Evolutionary conservation across 2,797 vertebrate species (phyloP).

Genomic region (Molossus molossus): DNA sequence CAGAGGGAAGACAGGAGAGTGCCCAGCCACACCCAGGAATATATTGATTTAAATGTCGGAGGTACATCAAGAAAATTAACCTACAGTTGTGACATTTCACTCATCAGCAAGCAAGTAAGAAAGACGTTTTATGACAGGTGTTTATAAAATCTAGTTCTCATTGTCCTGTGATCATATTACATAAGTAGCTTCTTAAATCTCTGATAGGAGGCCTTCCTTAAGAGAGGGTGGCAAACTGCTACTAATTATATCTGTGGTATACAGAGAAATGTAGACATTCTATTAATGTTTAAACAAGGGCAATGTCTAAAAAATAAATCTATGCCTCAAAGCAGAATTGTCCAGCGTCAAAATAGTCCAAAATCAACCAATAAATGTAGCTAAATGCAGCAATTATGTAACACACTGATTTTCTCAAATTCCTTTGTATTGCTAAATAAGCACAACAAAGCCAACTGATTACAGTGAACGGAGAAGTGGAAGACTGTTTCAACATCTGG

Average conservation of each 20-base stretch:
- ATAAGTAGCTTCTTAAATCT: slow-evolving; percentile 29
- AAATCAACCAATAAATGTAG: slow-evolving; percentile 78
- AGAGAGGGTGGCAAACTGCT: neutral
- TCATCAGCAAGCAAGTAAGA: neutral
- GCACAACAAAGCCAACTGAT: slow-evolving; percentile 85
- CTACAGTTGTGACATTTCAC: neutral
- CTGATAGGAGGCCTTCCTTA: slow-evolving; percentile 29
- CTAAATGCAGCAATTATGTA: slow-evolving; percentile 82
- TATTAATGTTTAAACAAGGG: slow-evolving; percentile 77
- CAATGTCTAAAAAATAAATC: slow-evolving; percentile 74
- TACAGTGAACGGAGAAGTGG: slow-evolving; percentile 77
- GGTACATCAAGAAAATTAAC: neutral
- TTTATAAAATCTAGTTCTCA: slow-evolving; percentile 6
- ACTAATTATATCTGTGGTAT: slow-evolving; percentile 53
- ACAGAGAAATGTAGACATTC: slow-evolving; percentile 75
- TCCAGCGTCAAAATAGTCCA: slow-evolving; percentile 73
- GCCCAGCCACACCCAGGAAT: neutral
- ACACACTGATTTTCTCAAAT: slow-evolving; percentile 82
- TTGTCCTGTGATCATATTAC: slow-evolving; percentile 60
- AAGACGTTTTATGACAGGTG: slow-evolving; percentile 38
- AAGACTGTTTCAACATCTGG: slow-evolving; percentile 69
- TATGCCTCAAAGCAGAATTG: slow-evolving; percentile 73
- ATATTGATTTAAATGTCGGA: neutral
- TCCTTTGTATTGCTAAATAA: slow-evolving; percentile 85
- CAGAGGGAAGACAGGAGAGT: neutral